Evolutionary conservation across 2,888 invertebrate species (phyloP), one percentile per base, ranked within the genome.

Genomic region (Lasioglossum pauxillum): DNA sequence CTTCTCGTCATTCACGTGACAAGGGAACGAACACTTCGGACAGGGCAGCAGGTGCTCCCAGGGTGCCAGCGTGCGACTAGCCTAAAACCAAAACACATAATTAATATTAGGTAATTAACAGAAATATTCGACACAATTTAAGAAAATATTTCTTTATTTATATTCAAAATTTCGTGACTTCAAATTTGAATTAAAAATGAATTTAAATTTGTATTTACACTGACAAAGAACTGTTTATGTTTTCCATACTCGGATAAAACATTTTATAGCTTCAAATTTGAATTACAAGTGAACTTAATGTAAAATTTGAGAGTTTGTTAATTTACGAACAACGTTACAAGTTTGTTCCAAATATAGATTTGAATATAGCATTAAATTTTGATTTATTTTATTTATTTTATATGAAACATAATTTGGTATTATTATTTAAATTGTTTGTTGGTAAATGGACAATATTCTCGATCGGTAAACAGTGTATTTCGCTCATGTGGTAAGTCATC

Each of bases 11-110:
- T 95, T 92, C 35, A 95, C 93, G 82, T 92, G 93, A 79, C 94
- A 94, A 4, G 95, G 94, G 82, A 95, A 95, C 46, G 93, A 92
- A 86, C 95, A 95, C 80, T 92, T 94, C n/a, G 95, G 95, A 78
- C 95, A 95, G 7, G 93, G 91, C 73, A 94, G 81, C 60, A 95
- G 87, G 67, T 94, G 94, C 80, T 95, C 95, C 92, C 93, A 92
- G 19, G 93, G 94, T 57, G 93, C 94, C 44, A 95, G 90, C 16
- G 93, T 94, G 27, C 95, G 94, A 90, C 95, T 93, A 83, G 95
- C 95, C 95, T 95, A 91, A 5, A 93, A 93, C 82, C 16, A 53
- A 64, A 71, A 19, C 19, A 78, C 23, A 0, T 71, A 35, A 46
- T 71, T 71, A 71, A 0, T 41, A n/a, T 38, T 2, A 41, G 2